A percentile compares a stretch with the other conserved stretches of the same genome.
Evolutionary conservation across 2,797 vertebrate genomes (phyloP).

Genomic region (Poecilia picta): DNA sequence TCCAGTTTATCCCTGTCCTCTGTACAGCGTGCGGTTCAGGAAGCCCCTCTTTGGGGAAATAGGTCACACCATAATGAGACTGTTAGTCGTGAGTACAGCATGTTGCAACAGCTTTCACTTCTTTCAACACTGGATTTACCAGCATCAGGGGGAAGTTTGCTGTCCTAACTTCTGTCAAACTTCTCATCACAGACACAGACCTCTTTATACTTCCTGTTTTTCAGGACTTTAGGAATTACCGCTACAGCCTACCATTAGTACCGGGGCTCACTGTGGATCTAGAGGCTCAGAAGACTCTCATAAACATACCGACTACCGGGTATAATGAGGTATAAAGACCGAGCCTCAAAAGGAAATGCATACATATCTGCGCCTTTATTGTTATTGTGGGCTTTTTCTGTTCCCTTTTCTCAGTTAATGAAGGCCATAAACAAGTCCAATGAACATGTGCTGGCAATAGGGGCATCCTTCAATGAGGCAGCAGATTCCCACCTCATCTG

Average conservation of each 20-base stretch:
- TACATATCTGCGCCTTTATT: neutral
- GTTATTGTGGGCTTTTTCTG: neutral
- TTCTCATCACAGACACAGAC: neutral
- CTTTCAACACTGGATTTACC: conserved; percentile 1
- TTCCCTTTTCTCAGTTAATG: conserved; percentile 85
- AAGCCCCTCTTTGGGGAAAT: conserved; percentile 97
- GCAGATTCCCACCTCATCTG: conserved; percentile 98
- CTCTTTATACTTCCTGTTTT: conserved; percentile 30
- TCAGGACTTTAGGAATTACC: conserved; percentile 98
- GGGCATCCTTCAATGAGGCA: conserved; percentile 94
- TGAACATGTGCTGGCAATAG: conserved; percentile 95
- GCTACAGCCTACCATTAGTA: conserved; percentile 94
- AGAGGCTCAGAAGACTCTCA: conserved; percentile 95
- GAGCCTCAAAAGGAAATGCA: neutral
- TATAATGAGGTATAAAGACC: conserved; percentile 90
- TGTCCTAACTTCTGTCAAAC: conserved; percentile 6
- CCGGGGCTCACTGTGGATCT: conserved; percentile 95
- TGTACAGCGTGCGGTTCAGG: conserved; percentile 96
- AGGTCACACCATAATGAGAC: conserved; percentile 98
- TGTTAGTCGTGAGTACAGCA: conserved; percentile 90
- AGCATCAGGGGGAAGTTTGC: neutral
- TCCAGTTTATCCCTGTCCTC: conserved; percentile 95
- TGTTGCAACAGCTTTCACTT: conserved; percentile 8
- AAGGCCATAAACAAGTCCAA: conserved; percentile 98
- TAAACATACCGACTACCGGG: conserved; percentile 94